A percentile compares a stretch with the other conserved stretches of the same genome.
phyloP scores from a whole-genome alignment of 2,797 vertebrate genomes.

The Prionace glauca region DNA sequence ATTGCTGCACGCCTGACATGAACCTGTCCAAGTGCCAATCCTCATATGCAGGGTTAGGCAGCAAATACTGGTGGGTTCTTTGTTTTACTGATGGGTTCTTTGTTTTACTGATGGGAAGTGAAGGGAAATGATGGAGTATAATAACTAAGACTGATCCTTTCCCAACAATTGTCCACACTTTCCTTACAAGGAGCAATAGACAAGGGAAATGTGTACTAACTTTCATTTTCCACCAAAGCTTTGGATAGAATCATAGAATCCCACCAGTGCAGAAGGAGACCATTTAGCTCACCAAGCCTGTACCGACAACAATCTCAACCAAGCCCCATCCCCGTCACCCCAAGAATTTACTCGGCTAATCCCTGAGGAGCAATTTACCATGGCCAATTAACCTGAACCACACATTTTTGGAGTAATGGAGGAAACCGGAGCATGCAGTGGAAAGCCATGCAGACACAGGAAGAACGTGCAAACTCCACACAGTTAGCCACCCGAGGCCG shows the following conservation, averaged over 20 bases:
- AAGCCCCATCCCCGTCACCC: too few relatives aligned
- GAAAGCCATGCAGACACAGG: too few relatives aligned
- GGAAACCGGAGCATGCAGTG: too few relatives aligned
- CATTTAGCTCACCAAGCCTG: too few relatives aligned
- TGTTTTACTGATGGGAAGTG: neutral
- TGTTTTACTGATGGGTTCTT: neutral
- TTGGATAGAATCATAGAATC: neutral
- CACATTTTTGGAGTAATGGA: too few relatives aligned
- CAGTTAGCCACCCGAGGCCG: too few relatives aligned
- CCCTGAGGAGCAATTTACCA: too few relatives aligned
- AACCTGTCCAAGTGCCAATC: neutral
- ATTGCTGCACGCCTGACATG: neutral
- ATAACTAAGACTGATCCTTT: neutral
- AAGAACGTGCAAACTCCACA: too few relatives aligned
- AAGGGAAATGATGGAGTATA: neutral
- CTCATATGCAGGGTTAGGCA: neutral
- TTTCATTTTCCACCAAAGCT: neutral
- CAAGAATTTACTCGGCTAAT: too few relatives aligned
- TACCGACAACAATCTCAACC: too few relatives aligned
- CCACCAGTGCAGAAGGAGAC: too few relatives aligned
- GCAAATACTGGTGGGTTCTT: neutral
- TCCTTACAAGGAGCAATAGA: neutral
- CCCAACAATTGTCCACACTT: neutral
- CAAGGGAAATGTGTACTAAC: neutral
- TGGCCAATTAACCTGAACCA: too few relatives aligned